These are phyloP conservation scores for Oxyura jamaicensis DNA, from an alignment of 2,113 vertebrate genomes.

Conservation along the genomic window DNA sequence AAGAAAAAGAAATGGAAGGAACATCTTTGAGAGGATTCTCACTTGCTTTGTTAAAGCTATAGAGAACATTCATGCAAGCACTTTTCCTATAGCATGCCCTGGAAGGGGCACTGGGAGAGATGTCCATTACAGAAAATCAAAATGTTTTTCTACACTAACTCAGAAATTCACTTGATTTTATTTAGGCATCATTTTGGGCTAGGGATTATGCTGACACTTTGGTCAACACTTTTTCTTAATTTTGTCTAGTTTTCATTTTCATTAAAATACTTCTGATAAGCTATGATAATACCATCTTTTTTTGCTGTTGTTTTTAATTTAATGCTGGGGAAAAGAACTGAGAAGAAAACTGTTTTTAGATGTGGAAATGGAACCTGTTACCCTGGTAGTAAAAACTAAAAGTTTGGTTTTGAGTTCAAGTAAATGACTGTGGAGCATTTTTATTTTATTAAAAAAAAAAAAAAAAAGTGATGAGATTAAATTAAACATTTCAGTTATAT, in stretches of 20 bases:
- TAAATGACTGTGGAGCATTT: background rate
- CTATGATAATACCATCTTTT: background rate
- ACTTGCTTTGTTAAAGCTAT: background rate
- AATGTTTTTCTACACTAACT: background rate
- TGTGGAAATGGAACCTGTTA: background rate
- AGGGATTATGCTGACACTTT: background rate
- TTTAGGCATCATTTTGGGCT: background rate
- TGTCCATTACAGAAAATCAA: background rate
- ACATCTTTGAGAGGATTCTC: fast-evolving
- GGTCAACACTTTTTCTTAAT: background rate
- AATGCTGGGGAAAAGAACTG: background rate
- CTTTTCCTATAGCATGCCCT: background rate
- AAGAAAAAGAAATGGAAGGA: background rate
- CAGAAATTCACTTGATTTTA: background rate
- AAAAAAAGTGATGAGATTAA: background rate
- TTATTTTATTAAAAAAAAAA: background rate
- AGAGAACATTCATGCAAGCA: background rate
- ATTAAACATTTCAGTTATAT: background rate
- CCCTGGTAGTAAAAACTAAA: background rate
- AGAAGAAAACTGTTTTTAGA: background rate
- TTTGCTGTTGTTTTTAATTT: background rate
- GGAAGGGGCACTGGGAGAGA: background rate
- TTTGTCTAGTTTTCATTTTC: background rate
- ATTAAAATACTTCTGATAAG: background rate
- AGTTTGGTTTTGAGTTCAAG: background rate